Percentiles rank a stretch among this genome's conserved stretches.
Conservation (phyloP, 2,113 vertebrate genomes). For the Rhadina sibilatrix region DNA sequence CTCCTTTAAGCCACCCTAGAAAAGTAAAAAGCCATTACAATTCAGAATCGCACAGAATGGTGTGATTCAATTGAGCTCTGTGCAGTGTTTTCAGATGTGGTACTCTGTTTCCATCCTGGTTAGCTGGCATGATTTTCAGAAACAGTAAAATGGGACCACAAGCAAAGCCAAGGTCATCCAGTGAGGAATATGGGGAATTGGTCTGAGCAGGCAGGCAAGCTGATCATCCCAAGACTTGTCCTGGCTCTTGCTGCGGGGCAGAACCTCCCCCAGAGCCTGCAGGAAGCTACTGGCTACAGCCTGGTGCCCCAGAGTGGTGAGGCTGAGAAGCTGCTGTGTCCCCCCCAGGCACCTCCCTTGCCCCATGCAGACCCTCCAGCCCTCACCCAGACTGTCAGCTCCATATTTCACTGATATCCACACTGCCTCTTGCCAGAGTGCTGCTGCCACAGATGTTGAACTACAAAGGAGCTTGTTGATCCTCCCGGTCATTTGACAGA, state of each 20-base stretch:
- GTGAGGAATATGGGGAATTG: background rate
- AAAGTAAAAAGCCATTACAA: constrained; percentile 28
- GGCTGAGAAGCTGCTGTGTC: background rate
- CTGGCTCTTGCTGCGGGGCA: background rate
- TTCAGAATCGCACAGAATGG: background rate
- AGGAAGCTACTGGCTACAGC: background rate
- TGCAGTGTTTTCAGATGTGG: background rate
- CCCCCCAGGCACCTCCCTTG: background rate
- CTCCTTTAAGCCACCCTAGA: background rate
- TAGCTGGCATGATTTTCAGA: background rate
- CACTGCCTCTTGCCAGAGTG: background rate
- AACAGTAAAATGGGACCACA: background rate
- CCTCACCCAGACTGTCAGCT: background rate
- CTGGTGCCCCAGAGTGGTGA: background rate
- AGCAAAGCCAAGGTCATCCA: background rate
- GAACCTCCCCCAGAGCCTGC: background rate
- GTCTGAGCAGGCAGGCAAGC: background rate
- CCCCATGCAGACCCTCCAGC: background rate
- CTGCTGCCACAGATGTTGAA: background rate
- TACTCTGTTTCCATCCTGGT: background rate
- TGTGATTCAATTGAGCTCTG: background rate
- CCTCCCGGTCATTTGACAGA: background rate
- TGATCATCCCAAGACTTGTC: background rate
- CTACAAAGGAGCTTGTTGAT: background rate
- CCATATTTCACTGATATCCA: background rate